A percentile compares a stretch with the other conserved stretches of the same genome.
Evolutionary conservation across 2,113 vertebrate genomes (phyloP).

Genomic region (Proteles cristata): DNA sequence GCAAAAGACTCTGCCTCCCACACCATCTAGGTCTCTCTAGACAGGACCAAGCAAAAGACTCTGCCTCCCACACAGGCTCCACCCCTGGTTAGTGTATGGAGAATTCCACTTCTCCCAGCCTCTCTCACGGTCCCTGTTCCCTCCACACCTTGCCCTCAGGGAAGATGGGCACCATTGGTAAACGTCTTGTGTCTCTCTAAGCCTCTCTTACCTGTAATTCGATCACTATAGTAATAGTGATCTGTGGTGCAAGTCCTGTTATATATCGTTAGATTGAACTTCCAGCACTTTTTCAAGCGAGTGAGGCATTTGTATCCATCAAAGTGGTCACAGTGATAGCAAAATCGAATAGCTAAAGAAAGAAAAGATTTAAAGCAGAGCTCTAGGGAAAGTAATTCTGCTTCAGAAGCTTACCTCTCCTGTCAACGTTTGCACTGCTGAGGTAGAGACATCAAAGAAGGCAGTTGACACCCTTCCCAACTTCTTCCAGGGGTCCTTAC

Average conservation of each 20-base stretch:
- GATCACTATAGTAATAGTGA: neutral
- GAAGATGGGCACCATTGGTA: neutral
- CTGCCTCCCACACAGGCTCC: neutral
- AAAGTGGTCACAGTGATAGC: neutral
- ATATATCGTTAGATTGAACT: rapidly evolving
- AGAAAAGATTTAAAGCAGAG: neutral
- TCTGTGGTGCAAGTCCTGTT: conserved; percentile 53
- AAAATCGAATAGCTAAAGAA: neutral
- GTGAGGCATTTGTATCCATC: rapidly evolving
- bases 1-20: neutral
- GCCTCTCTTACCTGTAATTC: neutral
- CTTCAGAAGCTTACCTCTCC: neutral
- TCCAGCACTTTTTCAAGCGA: conserved; percentile 1
- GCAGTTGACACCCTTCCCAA: neutral
- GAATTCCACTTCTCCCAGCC: neutral
- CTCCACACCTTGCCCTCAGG: neutral
- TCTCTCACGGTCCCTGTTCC: neutral
- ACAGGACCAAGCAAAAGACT: neutral
- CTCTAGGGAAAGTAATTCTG: neutral
- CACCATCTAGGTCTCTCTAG: neutral
- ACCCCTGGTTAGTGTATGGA: neutral
- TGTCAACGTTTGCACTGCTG: neutral
- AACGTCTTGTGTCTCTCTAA: neutral
- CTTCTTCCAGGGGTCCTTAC: neutral
- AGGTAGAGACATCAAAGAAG: neutral